Base-by-base conservation (phyloP, 1,140 invertebrate genomes). In the Anastatus disparis region DNA sequence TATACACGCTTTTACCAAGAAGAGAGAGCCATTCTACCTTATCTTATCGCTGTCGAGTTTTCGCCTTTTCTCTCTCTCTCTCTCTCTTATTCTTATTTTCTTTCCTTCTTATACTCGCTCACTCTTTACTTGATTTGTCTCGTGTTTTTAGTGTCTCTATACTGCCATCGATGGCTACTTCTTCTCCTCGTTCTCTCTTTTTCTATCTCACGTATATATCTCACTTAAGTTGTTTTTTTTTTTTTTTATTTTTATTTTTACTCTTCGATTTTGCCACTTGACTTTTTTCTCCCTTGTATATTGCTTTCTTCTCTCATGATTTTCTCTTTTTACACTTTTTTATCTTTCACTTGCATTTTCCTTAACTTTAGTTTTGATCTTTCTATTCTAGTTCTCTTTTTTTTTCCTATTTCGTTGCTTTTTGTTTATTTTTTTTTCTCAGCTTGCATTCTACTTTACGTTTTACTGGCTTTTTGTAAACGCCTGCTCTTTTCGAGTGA, bases 31-130 rank as follows among this genome's bases (percentile, higher is more conserved):
- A 58, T 59, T 58, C 31, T 53, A 12, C 12, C 65, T 68, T 68
- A 56, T 62, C 58, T 62, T 70, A 62, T 70, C 58, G 27, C 42
- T n/a, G n/a, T n/a, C n/a, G n/a, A n/a, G n/a, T n/a, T n/a, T n/a
- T n/a, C n/a, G n/a, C n/a, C n/a, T n/a, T n/a, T n/a, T n/a, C n/a
- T n/a, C n/a, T n/a, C n/a, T n/a, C n/a, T n/a, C n/a, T n/a, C n/a
- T n/a, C n/a, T n/a, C n/a, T n/a, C n/a, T n/a, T n/a, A n/a, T n/a
- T n/a, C n/a, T n/a, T n/a, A n/a, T n/a, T n/a, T n/a, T n/a, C n/a
- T n/a, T n/a, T n/a, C n/a, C n/a, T n/a, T n/a, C n/a, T n/a, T n/a
- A n/a, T n/a, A n/a, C n/a, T n/a, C n/a, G n/a, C n/a, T n/a, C n/a
- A n/a, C n/a, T n/a, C n/a, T n/a, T 61, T 52, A 24, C 42, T 68